A percentile compares a stretch with the other conserved stretches of the same genome.
Evolutionary conservation across 2,113 vertebrate genomes (phyloP).

Genomic region (Phrynosoma platyrhinos): DNA sequence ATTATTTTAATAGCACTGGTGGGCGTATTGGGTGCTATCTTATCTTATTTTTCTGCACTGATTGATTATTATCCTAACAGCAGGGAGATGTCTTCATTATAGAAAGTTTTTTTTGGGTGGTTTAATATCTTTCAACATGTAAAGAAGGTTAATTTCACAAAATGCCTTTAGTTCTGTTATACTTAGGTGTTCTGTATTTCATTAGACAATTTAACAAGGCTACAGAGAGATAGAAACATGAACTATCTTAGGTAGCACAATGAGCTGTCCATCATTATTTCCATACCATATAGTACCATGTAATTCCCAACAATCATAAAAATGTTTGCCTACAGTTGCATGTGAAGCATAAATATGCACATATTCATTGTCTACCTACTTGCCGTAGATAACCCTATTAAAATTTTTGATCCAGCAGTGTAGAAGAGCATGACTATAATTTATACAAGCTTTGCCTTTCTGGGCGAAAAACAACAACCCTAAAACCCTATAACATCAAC

Average conservation of each 20-base stretch:
- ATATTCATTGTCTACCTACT: not conserved
- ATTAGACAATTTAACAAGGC: not conserved
- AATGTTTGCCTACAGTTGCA: not conserved
- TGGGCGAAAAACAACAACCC: not conserved
- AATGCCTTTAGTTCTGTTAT: not conserved
- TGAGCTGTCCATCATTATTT: not conserved
- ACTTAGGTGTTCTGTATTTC: not conserved
- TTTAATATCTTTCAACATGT: not conserved
- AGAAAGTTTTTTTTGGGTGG: not conserved
- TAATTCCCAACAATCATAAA: not conserved
- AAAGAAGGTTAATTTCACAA: not conserved
- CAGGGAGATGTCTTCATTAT: not conserved
- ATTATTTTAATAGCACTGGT: constrained; percentile 20
- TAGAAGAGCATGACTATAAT: not conserved
- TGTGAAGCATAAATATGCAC: not conserved
- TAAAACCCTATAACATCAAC: not conserved
- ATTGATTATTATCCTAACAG: constrained; percentile 16
- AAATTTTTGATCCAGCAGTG: not conserved
- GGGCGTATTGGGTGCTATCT: not conserved
- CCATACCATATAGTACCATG: not conserved
- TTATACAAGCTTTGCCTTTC: not conserved
- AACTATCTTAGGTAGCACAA: no score
- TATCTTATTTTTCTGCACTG: not conserved
- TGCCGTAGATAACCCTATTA: not conserved
- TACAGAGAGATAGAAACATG: not conserved